Evolutionary conservation across 2,888 invertebrate genomes (phyloP).

Genomic region (Cacoxenus indagator): DNA sequence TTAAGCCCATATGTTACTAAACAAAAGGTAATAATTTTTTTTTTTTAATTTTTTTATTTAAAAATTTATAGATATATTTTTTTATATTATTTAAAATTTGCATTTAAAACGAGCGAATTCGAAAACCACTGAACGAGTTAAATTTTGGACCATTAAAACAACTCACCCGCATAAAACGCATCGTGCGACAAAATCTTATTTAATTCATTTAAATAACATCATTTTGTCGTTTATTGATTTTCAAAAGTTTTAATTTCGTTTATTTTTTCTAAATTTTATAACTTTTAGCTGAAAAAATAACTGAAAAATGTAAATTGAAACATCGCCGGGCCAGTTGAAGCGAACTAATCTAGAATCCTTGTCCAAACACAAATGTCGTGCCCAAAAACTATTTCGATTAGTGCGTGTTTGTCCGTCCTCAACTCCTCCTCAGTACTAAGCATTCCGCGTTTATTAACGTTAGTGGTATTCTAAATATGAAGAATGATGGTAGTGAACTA

Average conservation of each 20-base stretch:
- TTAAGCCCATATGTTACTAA: constrained; percentile 65
- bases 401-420: neutral
- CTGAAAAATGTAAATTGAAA: constrained; percentile 18
- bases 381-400: neutral
- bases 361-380: constrained; percentile 17
- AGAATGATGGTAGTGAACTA: neutral
- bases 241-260: constrained; percentile 32
- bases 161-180: constrained; percentile 25
- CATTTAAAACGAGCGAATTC: constrained; percentile 21
- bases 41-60: constrained; percentile 13
- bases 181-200: constrained; percentile 61
- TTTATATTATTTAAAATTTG: constrained; percentile 28
- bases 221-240: constrained; percentile 56
- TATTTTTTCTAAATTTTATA: constrained; percentile 45
- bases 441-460: constrained; percentile 16
- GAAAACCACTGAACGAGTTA: constrained; percentile 8
- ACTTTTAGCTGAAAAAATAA: constrained; percentile 39
- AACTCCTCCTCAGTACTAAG: neutral
- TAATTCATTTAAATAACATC: constrained; percentile 67
- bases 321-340: neutral
- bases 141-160: too few relatives aligned
- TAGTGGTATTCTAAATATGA: neutral
- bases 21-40: constrained; percentile 33
- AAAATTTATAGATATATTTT: constrained; percentile 3
- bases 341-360: constrained; percentile 24